A percentile compares a stretch with the other conserved stretches of the same genome.
These are phyloP conservation scores for Eptesicus fuscus DNA, from an alignment of 2,113 vertebrate genomes.

Conservation along the genomic window DNA sequence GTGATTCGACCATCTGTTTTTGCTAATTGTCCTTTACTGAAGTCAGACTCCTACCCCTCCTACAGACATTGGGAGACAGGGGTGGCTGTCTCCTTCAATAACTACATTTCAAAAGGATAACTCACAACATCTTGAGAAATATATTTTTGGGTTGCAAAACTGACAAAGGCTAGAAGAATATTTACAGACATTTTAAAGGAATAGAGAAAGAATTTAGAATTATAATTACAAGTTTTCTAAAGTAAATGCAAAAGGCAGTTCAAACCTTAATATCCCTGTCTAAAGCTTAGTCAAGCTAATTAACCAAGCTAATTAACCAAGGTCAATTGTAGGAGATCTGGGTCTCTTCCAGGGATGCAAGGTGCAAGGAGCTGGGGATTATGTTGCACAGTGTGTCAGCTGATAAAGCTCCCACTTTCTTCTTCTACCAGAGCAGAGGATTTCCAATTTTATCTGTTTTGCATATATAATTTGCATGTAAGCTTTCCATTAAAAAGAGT, in stretches of 20 bases:
- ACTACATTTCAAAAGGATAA: not conserved
- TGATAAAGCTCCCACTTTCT: no score
- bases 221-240: not conserved
- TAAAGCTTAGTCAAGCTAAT: not conserved
- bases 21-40: not conserved
- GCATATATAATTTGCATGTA: not conserved
- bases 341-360: no score
- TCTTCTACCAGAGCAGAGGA: not conserved
- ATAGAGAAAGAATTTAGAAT: not conserved
- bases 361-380: not conserved
- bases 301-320: not conserved
- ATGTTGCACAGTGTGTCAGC: accelerated
- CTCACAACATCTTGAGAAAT: not conserved
- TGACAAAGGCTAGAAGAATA: not conserved
- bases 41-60: not conserved
- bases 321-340: not conserved
- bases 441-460: not conserved
- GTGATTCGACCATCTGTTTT: not conserved
- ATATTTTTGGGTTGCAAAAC: not conserved
- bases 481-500: not conserved
- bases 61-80: not conserved
- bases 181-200: not conserved
- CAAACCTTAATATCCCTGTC: no score
- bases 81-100: not conserved
- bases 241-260: not conserved